Conservation (phyloP, 2,797 vertebrate genomes). For the Myotis vivesi region DNA sequence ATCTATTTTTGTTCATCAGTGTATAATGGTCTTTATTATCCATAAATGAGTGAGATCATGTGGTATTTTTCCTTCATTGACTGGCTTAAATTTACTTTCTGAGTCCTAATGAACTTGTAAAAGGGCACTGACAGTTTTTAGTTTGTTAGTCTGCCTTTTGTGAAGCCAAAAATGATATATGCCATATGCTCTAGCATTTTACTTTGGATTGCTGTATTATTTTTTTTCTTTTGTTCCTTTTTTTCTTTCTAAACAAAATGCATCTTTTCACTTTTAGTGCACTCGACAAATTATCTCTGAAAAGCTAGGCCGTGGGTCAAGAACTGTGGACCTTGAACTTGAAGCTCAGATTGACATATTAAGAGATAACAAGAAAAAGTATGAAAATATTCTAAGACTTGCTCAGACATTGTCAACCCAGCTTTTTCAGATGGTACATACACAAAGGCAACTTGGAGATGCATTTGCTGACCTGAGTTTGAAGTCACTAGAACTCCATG, state of each 20-base stretch:
- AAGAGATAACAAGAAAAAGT: slow-evolving; percentile 97
- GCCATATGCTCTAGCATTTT: slow-evolving; percentile 14
- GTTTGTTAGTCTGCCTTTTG: slow-evolving; percentile 74
- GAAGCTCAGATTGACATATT: slow-evolving; percentile 97
- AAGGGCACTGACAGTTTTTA: slow-evolving; percentile 67
- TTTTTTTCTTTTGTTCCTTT: slow-evolving; percentile 8
- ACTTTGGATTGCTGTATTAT: slow-evolving; percentile 49
- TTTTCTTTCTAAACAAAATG: slow-evolving; percentile 53
- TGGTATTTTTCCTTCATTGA: no score
- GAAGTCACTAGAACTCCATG: slow-evolving; percentile 97
- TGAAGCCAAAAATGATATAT: slow-evolving; percentile 71
- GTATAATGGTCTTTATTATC: no score
- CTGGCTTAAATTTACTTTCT: slow-evolving; percentile 70
- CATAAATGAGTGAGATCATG: no score
- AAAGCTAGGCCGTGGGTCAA: slow-evolving; percentile 97
- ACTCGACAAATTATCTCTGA: slow-evolving; percentile 98
- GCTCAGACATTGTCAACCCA: slow-evolving; percentile 93
- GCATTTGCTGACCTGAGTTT: slow-evolving; percentile 98
- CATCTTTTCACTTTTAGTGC: slow-evolving; percentile 86
- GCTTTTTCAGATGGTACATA: slow-evolving; percentile 96
- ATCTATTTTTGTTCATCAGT: no score
- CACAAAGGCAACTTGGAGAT: slow-evolving; percentile 96
- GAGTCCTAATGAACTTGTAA: slow-evolving; percentile 78
- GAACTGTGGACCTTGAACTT: slow-evolving; percentile 97
- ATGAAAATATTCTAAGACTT: slow-evolving; percentile 94